These are phyloP conservation scores for Temnopleurus reevesii DNA, from an alignment of 53 echinoderm and acorn worm genomes.

Conservation along the genomic window DNA sequence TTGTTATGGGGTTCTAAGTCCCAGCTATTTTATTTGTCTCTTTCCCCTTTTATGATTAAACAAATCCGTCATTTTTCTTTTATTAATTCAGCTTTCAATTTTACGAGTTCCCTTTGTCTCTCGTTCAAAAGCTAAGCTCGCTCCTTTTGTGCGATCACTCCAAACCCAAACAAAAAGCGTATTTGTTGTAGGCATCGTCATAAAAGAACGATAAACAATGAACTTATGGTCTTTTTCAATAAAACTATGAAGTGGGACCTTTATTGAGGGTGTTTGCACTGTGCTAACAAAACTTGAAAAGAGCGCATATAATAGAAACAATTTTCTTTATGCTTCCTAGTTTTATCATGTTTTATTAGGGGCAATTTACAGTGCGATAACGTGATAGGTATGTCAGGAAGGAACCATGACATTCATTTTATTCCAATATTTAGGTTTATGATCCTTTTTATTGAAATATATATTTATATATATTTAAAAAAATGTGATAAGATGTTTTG, in stretches of 20 bases:
- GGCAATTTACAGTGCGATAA: not conserved
- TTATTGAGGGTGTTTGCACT: conserved; percentile 12
- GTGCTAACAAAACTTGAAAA: conserved; percentile 23
- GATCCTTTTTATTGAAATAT: not conserved
- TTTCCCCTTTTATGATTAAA: conserved; percentile 1
- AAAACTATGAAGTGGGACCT: conserved; percentile 31
- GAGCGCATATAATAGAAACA: conserved; percentile 41
- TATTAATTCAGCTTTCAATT: conserved; percentile 33
- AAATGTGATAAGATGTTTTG: not conserved
- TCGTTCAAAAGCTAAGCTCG: not conserved
- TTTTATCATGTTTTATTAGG: not conserved
- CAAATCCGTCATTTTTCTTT: conserved; percentile 29
- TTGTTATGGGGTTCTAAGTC: conserved; percentile 48
- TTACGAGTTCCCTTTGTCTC: conserved; percentile 49
- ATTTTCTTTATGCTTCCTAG: not conserved
- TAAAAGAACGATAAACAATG: conserved; percentile 39
- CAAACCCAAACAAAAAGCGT: not conserved
- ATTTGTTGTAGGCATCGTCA: conserved; percentile 18
- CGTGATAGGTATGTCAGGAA: not conserved
- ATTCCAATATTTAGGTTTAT: conserved; percentile 1
- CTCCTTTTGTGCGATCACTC: conserved; percentile 12
- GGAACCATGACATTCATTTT: not conserved
- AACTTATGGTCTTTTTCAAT: conserved; percentile 35
- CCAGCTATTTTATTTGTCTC: conserved; percentile 47
- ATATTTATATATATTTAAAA: too few relatives aligned